A percentile compares a stretch with the other conserved stretches of the same genome.
Conservation (phyloP, 1,140 invertebrate genomes). For the Dinoponera quadriceps region DNA sequence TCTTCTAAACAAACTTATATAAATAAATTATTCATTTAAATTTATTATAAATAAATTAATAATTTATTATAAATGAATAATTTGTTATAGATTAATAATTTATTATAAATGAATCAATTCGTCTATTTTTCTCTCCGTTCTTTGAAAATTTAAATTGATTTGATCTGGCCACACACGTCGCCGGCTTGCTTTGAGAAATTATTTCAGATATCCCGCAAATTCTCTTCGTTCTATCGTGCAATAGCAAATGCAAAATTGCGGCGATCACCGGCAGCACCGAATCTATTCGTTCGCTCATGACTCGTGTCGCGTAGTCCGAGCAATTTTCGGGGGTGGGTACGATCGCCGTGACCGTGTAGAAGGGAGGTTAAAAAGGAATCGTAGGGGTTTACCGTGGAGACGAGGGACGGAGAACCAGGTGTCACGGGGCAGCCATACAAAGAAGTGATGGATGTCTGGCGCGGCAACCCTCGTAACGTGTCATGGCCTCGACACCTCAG, state of each 20-base stretch:
- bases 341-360: conserved; percentile 37
- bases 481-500: conserved; percentile 75
- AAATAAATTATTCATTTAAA: too few relatives aligned
- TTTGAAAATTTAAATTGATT: conserved; percentile 3
- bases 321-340: conserved; percentile 57
- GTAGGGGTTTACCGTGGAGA: conserved; percentile 53
- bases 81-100: too few relatives aligned
- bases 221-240: neutral
- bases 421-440: conserved; percentile 76
- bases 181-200: neutral
- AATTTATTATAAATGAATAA: too few relatives aligned
- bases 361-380: conserved; percentile 66
- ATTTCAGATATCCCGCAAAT: neutral
- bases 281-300: conserved; percentile 66
- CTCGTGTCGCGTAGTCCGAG: neutral
- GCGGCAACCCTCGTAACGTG: conserved; percentile 75
- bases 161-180: neutral
- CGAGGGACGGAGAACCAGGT: conserved; percentile 75
- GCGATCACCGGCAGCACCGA: conserved; percentile 29
- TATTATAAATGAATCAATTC: conserved; percentile 17
- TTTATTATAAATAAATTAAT: conserved; percentile 18
- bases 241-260: neutral
- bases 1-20: too few relatives aligned
- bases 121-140: neutral
- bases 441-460: conserved; percentile 78